phyloP scores from a whole-genome alignment of 1,140 invertebrate genomes.

The Brachionus rubens region DNA sequence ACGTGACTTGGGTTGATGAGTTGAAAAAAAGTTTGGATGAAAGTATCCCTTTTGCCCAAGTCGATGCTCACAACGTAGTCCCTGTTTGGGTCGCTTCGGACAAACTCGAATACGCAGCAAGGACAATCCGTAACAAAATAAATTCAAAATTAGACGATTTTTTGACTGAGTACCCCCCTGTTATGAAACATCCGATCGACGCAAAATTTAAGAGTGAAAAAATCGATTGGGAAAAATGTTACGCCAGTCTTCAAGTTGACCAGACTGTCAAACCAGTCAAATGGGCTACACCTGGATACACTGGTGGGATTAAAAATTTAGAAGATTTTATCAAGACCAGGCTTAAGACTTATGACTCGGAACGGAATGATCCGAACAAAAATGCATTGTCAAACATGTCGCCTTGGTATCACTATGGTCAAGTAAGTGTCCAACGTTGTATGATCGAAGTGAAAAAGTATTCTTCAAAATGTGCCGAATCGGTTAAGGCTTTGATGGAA shows the following conservation, averaged over 20 bases:
- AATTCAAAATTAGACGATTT: slow-evolving; percentile 70
- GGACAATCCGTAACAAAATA: slow-evolving; percentile 82
- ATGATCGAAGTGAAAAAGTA: slow-evolving; percentile 71
- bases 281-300: slow-evolving; percentile 74
- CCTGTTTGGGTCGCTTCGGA: slow-evolving; percentile 80
- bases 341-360: slow-evolving; percentile 69
- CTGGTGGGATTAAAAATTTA: slow-evolving; percentile 67
- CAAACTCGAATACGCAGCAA: slow-evolving; percentile 79
- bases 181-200: slow-evolving; percentile 71
- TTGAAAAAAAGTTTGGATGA: slow-evolving; percentile 57
- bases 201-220: slow-evolving; percentile 57
- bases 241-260: slow-evolving; percentile 68
- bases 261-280: slow-evolving; percentile 68
- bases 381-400: slow-evolving; percentile 76
- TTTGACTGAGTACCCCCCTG: slow-evolving; percentile 77
- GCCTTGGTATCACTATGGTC: slow-evolving; percentile 86
- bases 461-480: slow-evolving; percentile 65
- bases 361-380: slow-evolving; percentile 75
- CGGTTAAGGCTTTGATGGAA: slow-evolving; percentile 77
- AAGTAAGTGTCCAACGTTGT: slow-evolving; percentile 77
- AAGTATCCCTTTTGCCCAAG: slow-evolving; percentile 59
- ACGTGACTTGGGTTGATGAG: slow-evolving; percentile 70
- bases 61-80: slow-evolving; percentile 82
- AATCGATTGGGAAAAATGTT: slow-evolving; percentile 71
- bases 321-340: slow-evolving; percentile 70